These are phyloP conservation scores for Salpingus planirostris DNA, from an alignment of 2,888 invertebrate species.

Conservation along the genomic window DNA sequence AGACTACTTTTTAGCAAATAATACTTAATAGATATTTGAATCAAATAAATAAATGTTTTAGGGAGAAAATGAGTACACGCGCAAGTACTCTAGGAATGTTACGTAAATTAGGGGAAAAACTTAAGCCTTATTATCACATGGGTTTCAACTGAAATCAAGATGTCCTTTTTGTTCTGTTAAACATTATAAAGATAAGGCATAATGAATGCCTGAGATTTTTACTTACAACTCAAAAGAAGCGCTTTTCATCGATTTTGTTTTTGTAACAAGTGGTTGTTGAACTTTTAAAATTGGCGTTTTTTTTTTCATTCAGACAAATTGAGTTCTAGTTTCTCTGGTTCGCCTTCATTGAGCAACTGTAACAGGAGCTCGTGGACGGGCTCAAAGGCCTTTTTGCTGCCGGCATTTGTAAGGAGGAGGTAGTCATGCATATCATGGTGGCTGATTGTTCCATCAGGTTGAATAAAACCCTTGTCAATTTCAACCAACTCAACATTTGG, in stretches of 20 bases:
- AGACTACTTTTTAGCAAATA: too few species aligned
- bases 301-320: background rate
- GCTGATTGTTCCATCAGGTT: slow-evolving; percentile 71
- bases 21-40: too few species aligned
- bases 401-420: slow-evolving; percentile 75
- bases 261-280: too few species aligned
- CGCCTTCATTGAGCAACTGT: slow-evolving; percentile 68
- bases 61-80: too few species aligned
- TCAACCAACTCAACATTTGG: slow-evolving; percentile 68
- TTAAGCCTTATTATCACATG: slow-evolving; percentile 19
- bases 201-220: too few species aligned
- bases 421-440: slow-evolving; percentile 91
- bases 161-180: too few species aligned
- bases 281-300: background rate
- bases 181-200: too few species aligned
- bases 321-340: slow-evolving; percentile 51
- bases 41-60: too few species aligned
- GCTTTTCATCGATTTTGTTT: too few species aligned
- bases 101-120: too few species aligned
- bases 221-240: too few species aligned
- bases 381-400: slow-evolving; percentile 80
- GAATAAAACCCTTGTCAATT: slow-evolving; percentile 71
- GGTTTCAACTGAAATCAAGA: slow-evolving; percentile 9
- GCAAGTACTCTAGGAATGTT: too few species aligned
- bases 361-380: slow-evolving; percentile 72